Evolutionary conservation across 2,797 vertebrate species (phyloP), one percentile per base, ranked within the genome.

Genomic region (Percopsis omiscomaycus): DNA sequence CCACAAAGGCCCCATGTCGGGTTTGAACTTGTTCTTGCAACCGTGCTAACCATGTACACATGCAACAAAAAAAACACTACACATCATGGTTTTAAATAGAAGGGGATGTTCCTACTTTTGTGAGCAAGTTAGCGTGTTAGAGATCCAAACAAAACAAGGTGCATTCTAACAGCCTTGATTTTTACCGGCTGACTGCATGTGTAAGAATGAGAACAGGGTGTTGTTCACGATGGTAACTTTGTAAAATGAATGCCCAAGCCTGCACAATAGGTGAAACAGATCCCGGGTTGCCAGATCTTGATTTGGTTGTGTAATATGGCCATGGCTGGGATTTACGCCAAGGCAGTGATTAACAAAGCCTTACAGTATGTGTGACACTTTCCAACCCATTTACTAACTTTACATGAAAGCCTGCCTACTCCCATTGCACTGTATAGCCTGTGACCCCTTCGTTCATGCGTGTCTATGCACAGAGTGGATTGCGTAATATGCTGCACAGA

Each of bases 281-380:
- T 53, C 16, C 49, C 32, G 22, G 44, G 55, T 51, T 52, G 56
- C 52, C 55, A 64, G 47, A 42, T 66, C 51, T 30, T 15, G 56
- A 32, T 63, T 55, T 60, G 16, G 55, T 50, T 58, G 42, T 55
- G 54, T 60, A 52, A 66, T 50, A 59, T 16, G 59, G 58, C 27
- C 61, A 14, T 42, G 50, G 37, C 64, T 62, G 64, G 64, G 64
- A 57, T 45, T 27, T 9, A n/a, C 5, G 63, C 64, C 64, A 78
- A 22, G 58, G 59, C 30, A 28, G 15, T 54, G 55, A 54, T 66
- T 51, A 62, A 66, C 66, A 63, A 61, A 50, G 37, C 48, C 51
- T 49, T 54, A 22, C 22, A 22, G 22, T 16, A 55, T 48, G 55
- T 51, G 57, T 29, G 42, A 50, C 37, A 44, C 51, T 55, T 61